Evolutionary conservation across 2,113 vertebrate genomes (phyloP).

Genomic region (Morone chrysops): DNA sequence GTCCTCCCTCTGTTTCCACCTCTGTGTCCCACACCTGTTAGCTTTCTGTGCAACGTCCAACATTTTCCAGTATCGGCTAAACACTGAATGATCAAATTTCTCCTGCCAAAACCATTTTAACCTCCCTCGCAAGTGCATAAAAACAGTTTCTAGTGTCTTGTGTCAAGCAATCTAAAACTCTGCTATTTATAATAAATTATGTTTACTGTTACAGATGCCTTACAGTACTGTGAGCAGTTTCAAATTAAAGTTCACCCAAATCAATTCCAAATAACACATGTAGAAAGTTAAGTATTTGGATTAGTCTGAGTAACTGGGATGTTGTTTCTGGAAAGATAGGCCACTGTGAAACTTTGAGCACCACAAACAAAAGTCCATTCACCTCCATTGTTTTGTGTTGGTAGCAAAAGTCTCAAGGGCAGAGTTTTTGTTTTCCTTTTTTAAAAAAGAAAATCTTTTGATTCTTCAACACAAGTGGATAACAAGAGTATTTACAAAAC

Average conservation of each 20-base stretch:
- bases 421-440: too few species aligned
- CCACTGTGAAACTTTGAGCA: not conserved
- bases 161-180: constrained; percentile 8
- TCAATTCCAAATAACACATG: not conserved
- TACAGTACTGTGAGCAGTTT: not conserved
- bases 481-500: too few species aligned
- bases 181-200: not conserved
- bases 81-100: constrained; percentile 42
- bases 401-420: not conserved
- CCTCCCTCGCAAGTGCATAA: not conserved
- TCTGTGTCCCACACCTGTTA: constrained; percentile 66
- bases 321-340: not conserved
- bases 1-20: constrained; percentile 48
- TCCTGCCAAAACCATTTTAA: not conserved
- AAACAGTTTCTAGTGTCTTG: not conserved
- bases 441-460: too few species aligned
- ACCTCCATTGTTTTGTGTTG: not conserved
- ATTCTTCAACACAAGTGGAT: too few species aligned
- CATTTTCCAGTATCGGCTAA: constrained; percentile 10
- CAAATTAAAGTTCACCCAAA: not conserved
- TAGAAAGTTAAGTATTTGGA: not conserved
- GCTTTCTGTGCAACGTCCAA: constrained; percentile 27
- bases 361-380: not conserved
- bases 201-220: not conserved
- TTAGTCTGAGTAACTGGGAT: not conserved